Evolutionary conservation across 2,888 invertebrate genomes (phyloP).

Genomic region (Alcis repandata): DNA sequence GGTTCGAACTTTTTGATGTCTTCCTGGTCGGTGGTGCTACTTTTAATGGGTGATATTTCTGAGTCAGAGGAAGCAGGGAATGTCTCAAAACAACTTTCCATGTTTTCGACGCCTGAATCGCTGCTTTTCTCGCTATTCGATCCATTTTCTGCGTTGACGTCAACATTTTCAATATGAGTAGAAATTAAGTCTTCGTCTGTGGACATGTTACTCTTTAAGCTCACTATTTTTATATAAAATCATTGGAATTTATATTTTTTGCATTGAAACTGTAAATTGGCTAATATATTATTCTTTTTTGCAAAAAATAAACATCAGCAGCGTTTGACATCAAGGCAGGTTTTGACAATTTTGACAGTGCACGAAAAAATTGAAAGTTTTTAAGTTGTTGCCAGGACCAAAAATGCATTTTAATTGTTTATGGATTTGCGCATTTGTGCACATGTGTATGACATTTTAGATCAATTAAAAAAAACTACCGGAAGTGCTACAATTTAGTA

Average conservation of each 20-base stretch:
- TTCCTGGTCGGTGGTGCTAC: constrained; percentile 42
- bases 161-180: constrained; percentile 66
- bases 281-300: constrained; percentile 54
- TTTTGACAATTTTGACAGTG: background rate
- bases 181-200: constrained; percentile 54
- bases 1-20: constrained; percentile 8
- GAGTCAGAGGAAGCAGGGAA: constrained; percentile 57
- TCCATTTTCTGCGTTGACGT: constrained; percentile 70
- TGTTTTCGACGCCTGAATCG: constrained; percentile 69
- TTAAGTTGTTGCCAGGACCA: too few species aligned
- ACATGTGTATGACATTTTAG: background rate
- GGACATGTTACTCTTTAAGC: constrained; percentile 64
- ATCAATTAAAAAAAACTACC: constrained; percentile 10
- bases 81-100: constrained; percentile 57
- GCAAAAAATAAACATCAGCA: constrained; percentile 57
- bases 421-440: background rate
- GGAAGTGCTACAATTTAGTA: constrained; percentile 9
- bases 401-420: too few species aligned
- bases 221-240: constrained; percentile 51
- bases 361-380: too few species aligned
- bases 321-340: constrained; percentile 10
- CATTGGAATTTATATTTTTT: constrained; percentile 48
- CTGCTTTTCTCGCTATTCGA: constrained; percentile 57
- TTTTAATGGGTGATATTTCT: constrained; percentile 58
- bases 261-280: constrained; percentile 61